phyloP scores from a whole-genome alignment of 1,140 invertebrate species.

The Nixonia krombeini region DNA sequence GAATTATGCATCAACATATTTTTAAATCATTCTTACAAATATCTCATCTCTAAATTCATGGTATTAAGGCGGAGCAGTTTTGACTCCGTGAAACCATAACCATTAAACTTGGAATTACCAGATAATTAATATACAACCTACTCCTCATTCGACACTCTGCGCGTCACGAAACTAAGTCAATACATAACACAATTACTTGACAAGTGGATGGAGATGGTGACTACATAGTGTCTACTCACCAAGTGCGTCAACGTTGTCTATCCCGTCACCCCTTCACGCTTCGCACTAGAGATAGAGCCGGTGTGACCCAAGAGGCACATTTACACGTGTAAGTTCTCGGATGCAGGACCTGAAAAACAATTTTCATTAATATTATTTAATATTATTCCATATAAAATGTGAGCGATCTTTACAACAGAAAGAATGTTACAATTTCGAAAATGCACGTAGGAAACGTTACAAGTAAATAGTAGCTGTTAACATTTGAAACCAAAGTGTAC shows the following conservation, averaged over 20 bases:
- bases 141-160: constrained; percentile 30
- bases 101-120: constrained; percentile 64
- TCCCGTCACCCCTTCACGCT: constrained; percentile 44
- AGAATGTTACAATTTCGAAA: too few species aligned
- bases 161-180: constrained; percentile 63
- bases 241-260: constrained; percentile 54
- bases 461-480: too few species aligned
- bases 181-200: constrained; percentile 66
- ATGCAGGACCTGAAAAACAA: constrained; percentile 1
- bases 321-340: constrained; percentile 30
- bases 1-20: too few species aligned
- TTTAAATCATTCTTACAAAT: too few species aligned
- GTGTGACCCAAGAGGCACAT: constrained; percentile 28
- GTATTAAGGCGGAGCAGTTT: too few species aligned
- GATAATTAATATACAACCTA: constrained; percentile 67
- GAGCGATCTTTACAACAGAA: too few species aligned
- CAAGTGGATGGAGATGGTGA: constrained; percentile 56
- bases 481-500: too few species aligned
- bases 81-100: constrained; percentile 28
- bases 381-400: too few species aligned
- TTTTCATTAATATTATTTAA: too few species aligned
- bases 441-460: too few species aligned
- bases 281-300: constrained; percentile 21
- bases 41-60: too few species aligned
- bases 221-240: constrained; percentile 41